Evolutionary conservation across 2,113 vertebrate species (phyloP).

Genomic region (Tricholaema leucomelas): DNA sequence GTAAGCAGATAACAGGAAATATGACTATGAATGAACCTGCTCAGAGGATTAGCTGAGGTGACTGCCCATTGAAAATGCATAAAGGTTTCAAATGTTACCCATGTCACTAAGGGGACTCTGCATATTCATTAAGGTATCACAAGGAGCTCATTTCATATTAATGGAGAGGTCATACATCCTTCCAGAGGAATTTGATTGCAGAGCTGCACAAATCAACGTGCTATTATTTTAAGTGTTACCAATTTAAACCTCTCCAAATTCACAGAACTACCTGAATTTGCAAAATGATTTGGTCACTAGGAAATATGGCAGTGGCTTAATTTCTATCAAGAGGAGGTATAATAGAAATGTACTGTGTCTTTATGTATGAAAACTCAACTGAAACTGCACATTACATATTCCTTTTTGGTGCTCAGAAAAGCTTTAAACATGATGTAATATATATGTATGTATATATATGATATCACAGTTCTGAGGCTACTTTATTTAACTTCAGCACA

Average conservation of each 20-base stretch:
- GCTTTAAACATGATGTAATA: background rate
- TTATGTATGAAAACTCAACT: background rate
- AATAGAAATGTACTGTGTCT: background rate
- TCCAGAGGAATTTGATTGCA: constrained; percentile 59
- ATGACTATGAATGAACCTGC: constrained; percentile 61
- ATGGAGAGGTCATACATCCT: constrained; percentile 61
- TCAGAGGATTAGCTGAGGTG: constrained; percentile 61
- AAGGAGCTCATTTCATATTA: constrained; percentile 68
- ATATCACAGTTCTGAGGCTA: background rate
- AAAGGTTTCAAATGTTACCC: constrained; percentile 65
- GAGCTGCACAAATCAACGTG: constrained; percentile 30
- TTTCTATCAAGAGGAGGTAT: background rate
- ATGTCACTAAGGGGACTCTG: constrained; percentile 61
- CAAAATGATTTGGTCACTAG: background rate
- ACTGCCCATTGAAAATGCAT: constrained; percentile 66
- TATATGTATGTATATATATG: background rate
- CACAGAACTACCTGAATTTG: constrained; percentile 1
- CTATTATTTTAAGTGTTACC: constrained; percentile 50
- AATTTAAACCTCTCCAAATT: constrained; percentile 23
- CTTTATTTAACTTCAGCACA: background rate
- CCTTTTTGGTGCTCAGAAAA: background rate
- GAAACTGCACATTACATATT: background rate
- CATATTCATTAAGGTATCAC: constrained; percentile 72
- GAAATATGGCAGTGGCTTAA: background rate
- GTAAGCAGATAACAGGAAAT: constrained; percentile 65